Percentiles rank a stretch among this genome's conserved stretches.
Evolutionary conservation across 2,888 invertebrate genomes (phyloP).

Genomic region (Cylindroiulus punctatus): DNA sequence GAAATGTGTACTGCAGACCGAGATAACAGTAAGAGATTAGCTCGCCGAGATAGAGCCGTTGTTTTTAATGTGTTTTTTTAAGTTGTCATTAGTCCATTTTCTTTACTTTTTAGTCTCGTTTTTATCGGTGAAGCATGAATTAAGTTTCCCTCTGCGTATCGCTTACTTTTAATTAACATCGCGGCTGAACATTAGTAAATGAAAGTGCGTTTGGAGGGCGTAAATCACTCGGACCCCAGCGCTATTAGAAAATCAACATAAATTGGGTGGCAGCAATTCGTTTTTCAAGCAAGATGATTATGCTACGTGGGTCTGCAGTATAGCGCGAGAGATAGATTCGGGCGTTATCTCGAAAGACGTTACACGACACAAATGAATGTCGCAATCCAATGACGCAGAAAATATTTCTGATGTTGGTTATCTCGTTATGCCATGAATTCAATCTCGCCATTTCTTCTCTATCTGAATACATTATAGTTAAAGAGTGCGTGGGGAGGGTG

Average conservation of each 20-base stretch:
- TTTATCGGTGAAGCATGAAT: constrained; percentile 36
- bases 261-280: constrained; percentile 49
- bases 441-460: constrained; percentile 35
- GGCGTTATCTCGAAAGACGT: constrained; percentile 51
- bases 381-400: constrained; percentile 53
- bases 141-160: constrained; percentile 35
- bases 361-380: constrained; percentile 52
- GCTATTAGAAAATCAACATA: constrained; percentile 51
- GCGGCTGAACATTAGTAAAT: constrained; percentile 20
- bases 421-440: constrained; percentile 47
- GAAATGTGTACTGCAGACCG: background rate
- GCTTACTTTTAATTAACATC: constrained; percentile 37
- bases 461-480: constrained; percentile 51
- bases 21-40: background rate
- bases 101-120: constrained; percentile 25
- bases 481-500: constrained; percentile 50
- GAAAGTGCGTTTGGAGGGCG: background rate
- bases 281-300: constrained; percentile 52
- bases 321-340: constrained; percentile 32
- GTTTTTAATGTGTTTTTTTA: constrained; percentile 33
- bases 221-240: constrained; percentile 31
- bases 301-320: constrained; percentile 30
- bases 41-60: background rate
- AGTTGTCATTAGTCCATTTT: constrained; percentile 20
- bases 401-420: constrained; percentile 54